Conservation (phyloP, 2,113 vertebrate species). For the Burhinus oedicnemus region DNA sequence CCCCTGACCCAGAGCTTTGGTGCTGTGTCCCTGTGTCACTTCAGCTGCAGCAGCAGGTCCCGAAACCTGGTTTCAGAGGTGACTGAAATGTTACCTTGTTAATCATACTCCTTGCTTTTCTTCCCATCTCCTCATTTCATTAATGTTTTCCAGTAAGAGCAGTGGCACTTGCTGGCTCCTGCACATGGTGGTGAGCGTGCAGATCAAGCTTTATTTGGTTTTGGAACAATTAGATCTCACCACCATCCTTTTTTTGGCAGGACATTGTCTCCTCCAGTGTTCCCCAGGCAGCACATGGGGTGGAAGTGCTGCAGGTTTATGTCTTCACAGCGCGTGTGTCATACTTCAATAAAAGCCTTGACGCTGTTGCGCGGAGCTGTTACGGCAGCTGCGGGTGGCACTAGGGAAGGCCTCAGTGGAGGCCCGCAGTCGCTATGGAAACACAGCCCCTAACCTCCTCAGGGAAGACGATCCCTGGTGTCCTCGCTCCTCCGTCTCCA, state of each 20-base stretch:
- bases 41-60: background rate
- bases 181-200: background rate
- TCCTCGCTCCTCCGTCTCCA: background rate
- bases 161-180: background rate
- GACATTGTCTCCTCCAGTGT: background rate
- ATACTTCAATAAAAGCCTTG: background rate
- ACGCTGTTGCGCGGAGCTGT: background rate
- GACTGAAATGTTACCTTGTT: background rate
- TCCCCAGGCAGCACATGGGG: background rate
- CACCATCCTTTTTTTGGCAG: background rate
- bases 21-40: fast-evolving
- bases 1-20: background rate
- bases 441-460: background rate
- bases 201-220: conserved; percentile 21
- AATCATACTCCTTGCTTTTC: background rate
- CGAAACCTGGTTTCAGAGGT: background rate
- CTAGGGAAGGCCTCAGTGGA: fast-evolving
- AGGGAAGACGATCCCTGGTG: background rate
- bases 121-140: background rate
- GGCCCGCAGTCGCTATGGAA: background rate
- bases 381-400: background rate
- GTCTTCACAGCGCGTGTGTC: background rate
- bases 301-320: background rate
- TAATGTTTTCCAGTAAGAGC: background rate
- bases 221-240: background rate